Base-by-base conservation (phyloP, 2,113 vertebrate species). In the Tachysurus fulvidraco region DNA sequence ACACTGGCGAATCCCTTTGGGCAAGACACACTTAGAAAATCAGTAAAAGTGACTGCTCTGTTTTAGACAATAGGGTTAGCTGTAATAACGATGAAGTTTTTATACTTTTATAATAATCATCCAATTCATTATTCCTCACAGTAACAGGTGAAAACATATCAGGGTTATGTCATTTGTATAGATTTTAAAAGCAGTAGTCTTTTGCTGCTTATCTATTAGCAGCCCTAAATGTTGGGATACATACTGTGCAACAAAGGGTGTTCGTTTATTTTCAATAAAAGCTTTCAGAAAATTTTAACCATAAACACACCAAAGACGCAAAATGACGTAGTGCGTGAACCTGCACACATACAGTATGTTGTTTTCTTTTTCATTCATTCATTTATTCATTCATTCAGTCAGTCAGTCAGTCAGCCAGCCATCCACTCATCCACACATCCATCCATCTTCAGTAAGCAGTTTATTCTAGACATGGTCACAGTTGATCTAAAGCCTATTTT, bases 1-100 rank as follows among this genome's bases (percentile, higher is more conserved):
- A 36, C 57, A 55, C 46, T 41, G 65, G 36, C 23, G 16, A 69
- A 59, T 81, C 64, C 85, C 78, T 30, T 44, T 12, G 41, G 65
- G 60, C 67, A 81, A 60, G 28, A 28, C 67, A 62, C 55, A 64
- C 79, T 81, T 77, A 23, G 55, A 46, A 62, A 62, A 74, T 60
- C 67, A 86, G 64, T 50, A 71, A 76, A 23, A 4, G 23, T 79
- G 55, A 14, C 55, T 25, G 55, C 55, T 44, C 12, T 14, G 36
- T 23, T 11, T 41, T 81, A 81, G 60, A 60, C 55, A 81, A 3
- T 41, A 60, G 19, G 19, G 19, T 81, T 55, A 41, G 1, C 2
- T 25, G 12, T 25, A 81, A 81, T 79, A 5, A 78, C 30, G 14
- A 59, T 57, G 21, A 74, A 13, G 3, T 28, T 46, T 54, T 28